These are phyloP conservation scores for Sparidentex hasta DNA, from an alignment of 2,797 vertebrate genomes.

Conservation along the genomic window DNA sequence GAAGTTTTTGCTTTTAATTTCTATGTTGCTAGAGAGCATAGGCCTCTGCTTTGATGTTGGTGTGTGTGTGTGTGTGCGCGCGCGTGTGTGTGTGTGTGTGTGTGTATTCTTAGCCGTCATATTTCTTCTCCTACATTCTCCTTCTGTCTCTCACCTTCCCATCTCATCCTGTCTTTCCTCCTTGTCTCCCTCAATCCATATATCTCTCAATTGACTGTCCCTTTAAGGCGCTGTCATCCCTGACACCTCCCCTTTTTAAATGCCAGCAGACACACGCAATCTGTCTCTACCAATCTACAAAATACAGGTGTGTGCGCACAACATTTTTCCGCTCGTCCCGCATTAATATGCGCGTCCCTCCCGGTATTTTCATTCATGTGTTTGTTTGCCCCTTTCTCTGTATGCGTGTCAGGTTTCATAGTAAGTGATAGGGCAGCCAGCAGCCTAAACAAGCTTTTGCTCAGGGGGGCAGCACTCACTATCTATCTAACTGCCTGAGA, in stretches of 20 bases:
- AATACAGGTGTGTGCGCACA: slow-evolving; percentile 63
- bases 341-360: slow-evolving; percentile 44
- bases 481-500: slow-evolving; percentile 64
- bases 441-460: slow-evolving; percentile 78
- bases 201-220: slow-evolving; percentile 75
- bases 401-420: slow-evolving; percentile 68
- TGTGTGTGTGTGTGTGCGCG: background rate
- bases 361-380: slow-evolving; percentile 36
- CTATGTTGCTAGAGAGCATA: background rate
- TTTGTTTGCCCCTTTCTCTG: slow-evolving; percentile 51
- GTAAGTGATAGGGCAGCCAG: slow-evolving; percentile 76
- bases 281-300: slow-evolving; percentile 77
- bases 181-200: slow-evolving; percentile 60
- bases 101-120: slow-evolving; percentile 36
- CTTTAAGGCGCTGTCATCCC: slow-evolving; percentile 76
- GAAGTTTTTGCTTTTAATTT: background rate
- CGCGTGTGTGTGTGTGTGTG: background rate
- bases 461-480: slow-evolving; percentile 64
- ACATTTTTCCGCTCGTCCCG: slow-evolving; percentile 28
- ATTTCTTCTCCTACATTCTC: slow-evolving; percentile 42
- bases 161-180: slow-evolving; percentile 41
- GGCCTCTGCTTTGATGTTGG: background rate
- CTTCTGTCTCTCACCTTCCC: slow-evolving; percentile 22
- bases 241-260: slow-evolving; percentile 77
- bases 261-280: slow-evolving; percentile 74